phyloP scores from a whole-genome alignment of 2,888 invertebrate genomes.

The Calameuta pallipes region DNA sequence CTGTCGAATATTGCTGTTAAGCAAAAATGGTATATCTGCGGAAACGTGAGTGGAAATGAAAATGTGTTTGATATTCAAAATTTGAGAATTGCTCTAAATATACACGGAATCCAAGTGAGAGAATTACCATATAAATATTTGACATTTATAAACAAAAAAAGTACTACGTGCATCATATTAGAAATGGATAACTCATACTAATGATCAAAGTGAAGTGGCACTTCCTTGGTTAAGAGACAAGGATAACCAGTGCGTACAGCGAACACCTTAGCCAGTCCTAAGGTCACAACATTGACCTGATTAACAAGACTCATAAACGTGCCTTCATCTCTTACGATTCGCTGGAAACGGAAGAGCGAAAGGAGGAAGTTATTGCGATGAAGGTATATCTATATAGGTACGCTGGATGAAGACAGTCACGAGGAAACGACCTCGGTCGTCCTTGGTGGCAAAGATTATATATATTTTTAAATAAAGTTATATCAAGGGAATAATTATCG shows the following conservation, averaged over 20 bases:
- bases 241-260: slow-evolving; percentile 46
- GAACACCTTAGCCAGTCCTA: slow-evolving; percentile 17
- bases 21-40: too few species aligned
- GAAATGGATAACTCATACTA: neutral
- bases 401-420: neutral
- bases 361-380: neutral
- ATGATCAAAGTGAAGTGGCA: neutral
- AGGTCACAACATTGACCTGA: slow-evolving; percentile 60
- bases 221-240: slow-evolving; percentile 34
- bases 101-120: too few species aligned
- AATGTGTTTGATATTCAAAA: too few species aligned
- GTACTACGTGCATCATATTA: neutral
- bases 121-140: too few species aligned
- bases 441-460: neutral
- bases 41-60: too few species aligned
- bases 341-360: neutral
- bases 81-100: too few species aligned
- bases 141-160: too few species aligned
- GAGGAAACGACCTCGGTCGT: neutral
- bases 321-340: slow-evolving; percentile 32
- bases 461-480: neutral
- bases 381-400: too few species aligned
- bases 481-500: neutral
- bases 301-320: slow-evolving; percentile 36
- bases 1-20: too few species aligned